These are phyloP conservation scores for Platichthys flesus DNA, from an alignment of 2,113 vertebrate genomes.

Conservation along the genomic window DNA sequence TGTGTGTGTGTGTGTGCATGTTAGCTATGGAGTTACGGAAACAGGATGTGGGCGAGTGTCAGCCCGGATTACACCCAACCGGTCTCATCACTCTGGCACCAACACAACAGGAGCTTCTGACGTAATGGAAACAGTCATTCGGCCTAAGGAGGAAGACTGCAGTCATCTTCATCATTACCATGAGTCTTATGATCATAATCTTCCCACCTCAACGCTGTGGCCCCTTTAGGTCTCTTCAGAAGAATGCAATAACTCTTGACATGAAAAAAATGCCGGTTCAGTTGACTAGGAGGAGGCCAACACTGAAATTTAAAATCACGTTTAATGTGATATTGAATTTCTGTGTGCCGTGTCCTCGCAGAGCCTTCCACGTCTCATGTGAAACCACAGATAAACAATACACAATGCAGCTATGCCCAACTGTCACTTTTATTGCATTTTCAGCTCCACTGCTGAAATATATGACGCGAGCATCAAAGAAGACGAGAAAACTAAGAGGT, in stretches of 20 bases:
- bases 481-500: background rate
- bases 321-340: conserved; percentile 28
- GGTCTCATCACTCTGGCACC: conserved; percentile 65
- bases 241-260: conserved; percentile 20
- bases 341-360: conserved; percentile 12
- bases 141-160: conserved; percentile 52
- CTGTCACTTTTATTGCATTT: background rate
- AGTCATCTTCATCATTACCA: conserved; percentile 51
- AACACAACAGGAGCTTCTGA: conserved; percentile 63
- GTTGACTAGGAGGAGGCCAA: no score
- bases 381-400: conserved; percentile 7
- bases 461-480: background rate
- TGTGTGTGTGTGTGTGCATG: conserved; percentile 6
- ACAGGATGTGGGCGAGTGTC: conserved; percentile 74
- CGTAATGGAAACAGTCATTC: conserved; percentile 65
- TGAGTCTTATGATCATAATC: conserved; percentile 38
- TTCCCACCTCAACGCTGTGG: conserved; percentile 29
- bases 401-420: conserved; percentile 9
- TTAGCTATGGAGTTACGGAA: conserved; percentile 35
- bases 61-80: conserved; percentile 61
- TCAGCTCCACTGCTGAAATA: conserved; percentile 10
- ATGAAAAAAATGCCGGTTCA: no score
- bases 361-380: conserved; percentile 13
- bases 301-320: no score
- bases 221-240: conserved; percentile 22